Base-by-base conservation (phyloP, 1,140 invertebrate genomes). In the Venustaconcha ellipsiformis region DNA sequence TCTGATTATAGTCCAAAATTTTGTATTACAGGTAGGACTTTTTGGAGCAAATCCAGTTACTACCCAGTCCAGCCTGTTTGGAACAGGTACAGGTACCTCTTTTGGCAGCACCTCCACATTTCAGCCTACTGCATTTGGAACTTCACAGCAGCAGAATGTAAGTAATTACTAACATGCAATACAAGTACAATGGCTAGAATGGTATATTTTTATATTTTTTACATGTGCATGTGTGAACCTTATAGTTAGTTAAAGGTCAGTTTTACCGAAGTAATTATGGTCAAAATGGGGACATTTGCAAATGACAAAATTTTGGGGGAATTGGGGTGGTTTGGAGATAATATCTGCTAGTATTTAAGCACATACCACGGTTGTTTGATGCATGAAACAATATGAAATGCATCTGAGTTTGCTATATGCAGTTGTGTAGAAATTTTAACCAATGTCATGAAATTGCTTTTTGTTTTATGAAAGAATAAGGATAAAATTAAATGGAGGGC, bases 41-140 rank as follows among this genome's bases (percentile, higher is more conserved):
- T 90, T 81, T 87, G 86, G 83, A 78, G 74, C 92, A 58, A 88
- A 92, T 1, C 92, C 92, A 12, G 91, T 92, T 11, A 92, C 91
- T 0, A 92, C 72, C 56, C 72, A 70, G 15, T 88, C 91, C 67
- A 90, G 92, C 37, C 82, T 89, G 37, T 89, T 90, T 81, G 93
- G 93, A 74, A 88, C 91, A 23, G 80, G 81, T 18, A 90, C 91
- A 17, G 76, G 69, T 8, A 72, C 60, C 26, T 55, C 65, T 14
- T 75, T 69, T 64, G 73, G 66, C 59, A 58, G 65, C 23, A 62
- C 67, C 14, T 48, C 57, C n/a, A 83, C 89, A 13, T 67, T 76
- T 14, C 67, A 78, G 8, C 63, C 77, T 70, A 60, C 68, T 18
- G 85, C 89, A 2, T 85, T 93, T 89, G 88, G 92, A 81, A 82